Percentiles rank a stretch among this genome's conserved stretches.
phyloP scores from a whole-genome alignment of 2,113 vertebrate genomes.

The Sapayoa aenigma region DNA sequence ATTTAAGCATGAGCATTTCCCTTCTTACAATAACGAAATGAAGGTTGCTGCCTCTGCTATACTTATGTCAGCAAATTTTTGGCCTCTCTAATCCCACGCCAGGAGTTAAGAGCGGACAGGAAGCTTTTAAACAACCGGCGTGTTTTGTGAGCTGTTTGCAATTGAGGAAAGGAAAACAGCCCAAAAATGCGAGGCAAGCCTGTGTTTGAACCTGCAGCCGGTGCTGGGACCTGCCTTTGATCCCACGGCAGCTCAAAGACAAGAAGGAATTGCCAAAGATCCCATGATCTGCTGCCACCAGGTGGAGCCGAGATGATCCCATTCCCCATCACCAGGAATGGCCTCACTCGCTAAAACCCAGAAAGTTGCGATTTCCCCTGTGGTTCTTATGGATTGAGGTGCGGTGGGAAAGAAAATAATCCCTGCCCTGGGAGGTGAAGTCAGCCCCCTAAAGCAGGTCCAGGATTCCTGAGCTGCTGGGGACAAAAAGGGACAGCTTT shows the following conservation, averaged over 20 bases:
- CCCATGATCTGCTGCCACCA: constrained; percentile 49
- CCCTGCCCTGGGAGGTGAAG: neutral
- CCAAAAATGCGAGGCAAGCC: neutral
- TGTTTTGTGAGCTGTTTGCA: neutral
- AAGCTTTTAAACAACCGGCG: neutral
- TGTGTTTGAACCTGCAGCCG: neutral
- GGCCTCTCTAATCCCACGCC: neutral
- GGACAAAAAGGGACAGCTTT: neutral
- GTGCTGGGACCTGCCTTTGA: neutral
- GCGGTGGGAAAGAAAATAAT: neutral
- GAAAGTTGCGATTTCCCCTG: neutral
- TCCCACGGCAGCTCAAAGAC: neutral
- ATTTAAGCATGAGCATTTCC: neutral
- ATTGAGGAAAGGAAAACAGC: neutral
- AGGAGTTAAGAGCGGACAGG: neutral
- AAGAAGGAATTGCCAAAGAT: neutral
- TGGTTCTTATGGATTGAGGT: neutral
- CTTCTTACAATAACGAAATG: neutral
- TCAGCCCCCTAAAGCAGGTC: neutral
- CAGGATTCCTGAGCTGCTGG: neutral
- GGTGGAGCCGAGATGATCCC: constrained; percentile 58
- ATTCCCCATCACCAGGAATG: neutral
- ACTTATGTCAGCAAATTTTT: neutral
- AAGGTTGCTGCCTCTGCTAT: neutral
- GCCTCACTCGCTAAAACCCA: neutral